Conservation (phyloP, 2,113 vertebrate species). For the Paraplagusia blochii region DNA sequence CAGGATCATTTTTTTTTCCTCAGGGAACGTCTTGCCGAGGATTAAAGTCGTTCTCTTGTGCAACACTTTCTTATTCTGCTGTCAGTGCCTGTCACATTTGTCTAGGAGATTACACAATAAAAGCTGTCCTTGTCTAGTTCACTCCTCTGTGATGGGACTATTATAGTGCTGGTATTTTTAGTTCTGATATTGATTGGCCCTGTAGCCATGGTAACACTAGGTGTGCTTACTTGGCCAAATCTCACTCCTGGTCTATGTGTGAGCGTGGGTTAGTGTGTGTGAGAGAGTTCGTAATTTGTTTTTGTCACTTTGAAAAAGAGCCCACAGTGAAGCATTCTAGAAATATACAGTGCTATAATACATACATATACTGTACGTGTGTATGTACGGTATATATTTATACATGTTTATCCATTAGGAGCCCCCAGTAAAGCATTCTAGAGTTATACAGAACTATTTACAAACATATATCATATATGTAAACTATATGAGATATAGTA, state of each 20-base stretch:
- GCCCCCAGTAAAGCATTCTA: no score
- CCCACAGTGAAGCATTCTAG: no score
- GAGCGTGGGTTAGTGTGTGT: conserved; percentile 10
- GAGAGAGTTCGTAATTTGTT: conserved; percentile 24
- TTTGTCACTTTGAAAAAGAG: no score
- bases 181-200: conserved; percentile 64
- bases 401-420: no score
- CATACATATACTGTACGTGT: neutral
- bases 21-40: conserved; percentile 42
- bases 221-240: conserved; percentile 30
- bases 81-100: conserved; percentile 21
- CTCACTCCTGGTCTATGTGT: conserved; percentile 11
- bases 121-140: conserved; percentile 28
- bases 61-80: conserved; percentile 4
- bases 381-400: neutral
- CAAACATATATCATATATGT: no score
- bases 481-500: no score
- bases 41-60: conserved; percentile 48
- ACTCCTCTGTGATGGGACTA: conserved; percentile 42
- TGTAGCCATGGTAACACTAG: conserved; percentile 59
- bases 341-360: no score
- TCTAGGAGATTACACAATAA: conserved; percentile 45
- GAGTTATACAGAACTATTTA: no score
- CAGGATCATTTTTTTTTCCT: conserved; percentile 33
- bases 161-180: conserved; percentile 66